These are phyloP conservation scores for Machaerirhynchus nigripectus DNA, from an alignment of 2,113 vertebrate species.

Conservation along the genomic window DNA sequence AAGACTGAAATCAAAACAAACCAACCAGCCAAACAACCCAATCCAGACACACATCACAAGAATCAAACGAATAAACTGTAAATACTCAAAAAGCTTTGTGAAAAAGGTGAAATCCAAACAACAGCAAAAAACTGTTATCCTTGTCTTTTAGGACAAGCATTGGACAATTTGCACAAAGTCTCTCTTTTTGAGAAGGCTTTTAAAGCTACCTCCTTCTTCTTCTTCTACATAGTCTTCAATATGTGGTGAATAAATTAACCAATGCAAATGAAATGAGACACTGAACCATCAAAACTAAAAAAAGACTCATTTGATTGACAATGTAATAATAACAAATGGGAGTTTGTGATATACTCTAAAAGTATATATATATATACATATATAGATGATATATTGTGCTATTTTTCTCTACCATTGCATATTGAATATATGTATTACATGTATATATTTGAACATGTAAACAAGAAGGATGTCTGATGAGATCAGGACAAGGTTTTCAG, in stretches of 20 bases:
- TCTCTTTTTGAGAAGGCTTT: neutral
- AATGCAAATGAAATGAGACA: neutral
- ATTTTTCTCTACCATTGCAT: neutral
- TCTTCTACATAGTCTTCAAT: neutral
- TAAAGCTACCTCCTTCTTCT: neutral
- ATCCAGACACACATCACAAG: neutral
- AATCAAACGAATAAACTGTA: neutral
- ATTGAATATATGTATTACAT: neutral
- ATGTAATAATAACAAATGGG: neutral
- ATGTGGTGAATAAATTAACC: fast-evolving
- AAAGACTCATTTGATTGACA: neutral
- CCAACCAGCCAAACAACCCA: neutral
- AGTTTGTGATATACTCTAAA: neutral
- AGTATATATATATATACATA: neutral
- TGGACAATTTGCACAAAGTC: neutral
- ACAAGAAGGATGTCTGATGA: neutral
- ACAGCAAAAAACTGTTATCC: neutral
- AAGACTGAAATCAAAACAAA: neutral
- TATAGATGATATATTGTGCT: neutral
- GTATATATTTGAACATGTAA: neutral
- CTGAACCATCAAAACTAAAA: neutral
- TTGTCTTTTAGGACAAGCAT: neutral
- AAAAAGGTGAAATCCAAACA: neutral
- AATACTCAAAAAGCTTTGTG: neutral
- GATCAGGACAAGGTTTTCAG: neutral